Evolutionary conservation across 2,113 vertebrate genomes (phyloP), one percentile per base, ranked within the genome.

Genomic region (Manacus vitellinus): DNA sequence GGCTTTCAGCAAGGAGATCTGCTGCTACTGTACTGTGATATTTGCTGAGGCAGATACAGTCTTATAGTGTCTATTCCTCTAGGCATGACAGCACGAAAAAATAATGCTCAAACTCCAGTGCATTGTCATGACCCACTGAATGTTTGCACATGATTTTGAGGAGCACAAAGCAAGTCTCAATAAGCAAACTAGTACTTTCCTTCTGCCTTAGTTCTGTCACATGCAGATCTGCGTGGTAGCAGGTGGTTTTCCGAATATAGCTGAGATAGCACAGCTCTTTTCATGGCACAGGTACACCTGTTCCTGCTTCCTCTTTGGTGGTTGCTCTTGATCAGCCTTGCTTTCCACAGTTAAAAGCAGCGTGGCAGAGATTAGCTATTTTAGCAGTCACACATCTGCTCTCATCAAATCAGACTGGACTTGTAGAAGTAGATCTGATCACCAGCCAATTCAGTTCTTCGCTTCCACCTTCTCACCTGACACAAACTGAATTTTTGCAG

Each of bases 391-490:
- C 23, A 61, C 58, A 74, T 77, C 66, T 94, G 58, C 49, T 93
- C 33, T 94, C 35, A 37, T 75, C n/a, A 75, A 72, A 54, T 88
- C 37, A 33, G 28, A 44, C 11, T 65, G 27, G n/a, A 90, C 39
- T 86, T 84, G 30, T 4, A 81, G 65, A 97, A 93, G 75, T 12
- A 90, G 72, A 77, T 37, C 72, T 97, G 68, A 37, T 92, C 47
- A 78, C 52, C 7, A 72, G 94, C 94, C 92, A 93, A 17, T 56
- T 89, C 4, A 24, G 3, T 78, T 96, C 65, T 66, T 84, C n/a
- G 15, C 84, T 88, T 94, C 37, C 87, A 3, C 52, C 73, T 92
- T 95, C 68, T 92, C 79, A 92, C 65, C 85, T 96, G 61, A 81
- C 88, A 90, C 55, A 78, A 75, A 72, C 0, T 61, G 43, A 41